Base-by-base conservation (phyloP, 1,140 invertebrate genomes). In the Heterodera schachtii region DNA sequence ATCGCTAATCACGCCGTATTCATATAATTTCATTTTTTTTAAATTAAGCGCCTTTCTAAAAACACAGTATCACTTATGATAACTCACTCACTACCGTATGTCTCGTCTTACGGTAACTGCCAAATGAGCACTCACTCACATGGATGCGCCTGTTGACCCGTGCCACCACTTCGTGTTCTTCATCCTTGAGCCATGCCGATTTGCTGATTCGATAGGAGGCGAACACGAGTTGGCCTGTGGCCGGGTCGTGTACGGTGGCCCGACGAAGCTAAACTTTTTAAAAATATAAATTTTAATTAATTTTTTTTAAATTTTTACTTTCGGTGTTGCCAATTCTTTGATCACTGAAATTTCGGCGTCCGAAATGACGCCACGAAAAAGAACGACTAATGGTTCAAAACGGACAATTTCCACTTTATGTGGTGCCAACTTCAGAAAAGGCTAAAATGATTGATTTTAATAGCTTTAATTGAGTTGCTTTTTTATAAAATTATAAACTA, bases 171-270 rank as follows among this genome's bases (percentile, higher is more conserved):
- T 92, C 90, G 87, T 96, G 92, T 89, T 98, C 96, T 43, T 93
- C 91, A 83, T 94, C 94, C 87, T 94, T 94, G 16, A 99, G 91
- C 97, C 97, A 98, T 2, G 95, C 94, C 82, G 95, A 92, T 92
- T 98, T 99, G 90, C 95, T 97, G 86, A 98, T 98, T 85, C 97
- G 93, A 91, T 98, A 98, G 87, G 94, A 93, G 5, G 97, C 96
- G 47, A 94, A 93, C 90, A 97, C 96, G 83, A 98, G 92, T 87
- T 95, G 93, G 31, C 97, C 97, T 0, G 96, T 98, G 86, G 93
- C 93, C 46, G 95, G 94, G 91, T 99, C 97, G 90, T 98, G 96
- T 3, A 99, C 97, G 0, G 96, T 98, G 2, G 97, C 97, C 85
- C 97, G 92, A 31, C 69, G 69, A 41, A 71, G 44, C 69, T 71